These are phyloP conservation scores for Enteromius afrohamiltoni DNA, from an alignment of 2,797 vertebrate genomes.

Conservation along the genomic window DNA sequence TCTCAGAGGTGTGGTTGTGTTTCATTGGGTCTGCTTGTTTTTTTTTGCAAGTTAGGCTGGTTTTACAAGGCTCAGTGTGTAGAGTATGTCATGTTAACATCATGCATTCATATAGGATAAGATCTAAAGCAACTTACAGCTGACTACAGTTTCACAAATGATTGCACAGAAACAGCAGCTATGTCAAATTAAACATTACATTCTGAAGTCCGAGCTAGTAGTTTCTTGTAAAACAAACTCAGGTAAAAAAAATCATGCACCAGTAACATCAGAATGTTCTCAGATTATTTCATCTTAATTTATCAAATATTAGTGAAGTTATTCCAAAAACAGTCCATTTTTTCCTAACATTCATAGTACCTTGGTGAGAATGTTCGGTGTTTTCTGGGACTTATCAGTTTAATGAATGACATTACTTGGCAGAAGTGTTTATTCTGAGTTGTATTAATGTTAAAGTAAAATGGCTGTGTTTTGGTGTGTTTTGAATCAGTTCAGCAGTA, in stretches of 20 bases:
- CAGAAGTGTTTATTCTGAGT: background rate
- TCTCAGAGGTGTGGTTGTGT: conserved; percentile 2
- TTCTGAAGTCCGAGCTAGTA: too few relatives aligned
- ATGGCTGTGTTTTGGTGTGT: background rate
- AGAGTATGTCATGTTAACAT: too few relatives aligned
- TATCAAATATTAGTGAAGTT: background rate
- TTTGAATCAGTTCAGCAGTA: background rate
- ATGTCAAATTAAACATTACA: background rate
- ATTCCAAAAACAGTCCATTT: background rate
- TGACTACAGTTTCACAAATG: background rate
- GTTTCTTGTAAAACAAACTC: background rate
- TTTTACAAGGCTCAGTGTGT: background rate
- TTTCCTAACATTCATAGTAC: background rate
- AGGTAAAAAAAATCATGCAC: too few relatives aligned
- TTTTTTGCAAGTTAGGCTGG: background rate
- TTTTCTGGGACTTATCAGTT: too few relatives aligned
- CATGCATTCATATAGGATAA: background rate
- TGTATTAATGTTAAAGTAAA: background rate
- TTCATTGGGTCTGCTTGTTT: background rate
- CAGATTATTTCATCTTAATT: too few relatives aligned
- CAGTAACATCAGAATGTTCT: too few relatives aligned
- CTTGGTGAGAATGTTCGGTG: background rate
- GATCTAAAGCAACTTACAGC: background rate
- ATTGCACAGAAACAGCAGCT: background rate
- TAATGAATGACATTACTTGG: background rate